Evolutionary conservation across 1,140 invertebrate genomes (phyloP).

Genomic region (Drosophila micromelanica): DNA sequence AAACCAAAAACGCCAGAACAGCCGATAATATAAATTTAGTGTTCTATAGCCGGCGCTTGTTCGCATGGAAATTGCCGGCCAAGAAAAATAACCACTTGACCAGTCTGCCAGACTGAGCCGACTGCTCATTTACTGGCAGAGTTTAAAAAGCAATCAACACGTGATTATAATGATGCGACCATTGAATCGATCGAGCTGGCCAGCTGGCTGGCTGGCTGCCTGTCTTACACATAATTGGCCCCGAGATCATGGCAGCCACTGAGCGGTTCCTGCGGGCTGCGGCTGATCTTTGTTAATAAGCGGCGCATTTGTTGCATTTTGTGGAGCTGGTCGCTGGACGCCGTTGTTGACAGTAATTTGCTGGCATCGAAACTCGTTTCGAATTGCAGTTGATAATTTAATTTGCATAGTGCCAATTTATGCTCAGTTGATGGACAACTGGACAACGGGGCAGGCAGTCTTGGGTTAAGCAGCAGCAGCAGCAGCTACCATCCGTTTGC

Average conservation of each 20-base stretch:
- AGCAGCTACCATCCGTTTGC: slow-evolving; percentile 12
- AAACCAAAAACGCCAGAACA: background rate
- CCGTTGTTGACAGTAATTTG: slow-evolving; percentile 79
- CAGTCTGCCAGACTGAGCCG: slow-evolving; percentile 8
- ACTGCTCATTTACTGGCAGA: slow-evolving; percentile 53
- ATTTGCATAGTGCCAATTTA: slow-evolving; percentile 83
- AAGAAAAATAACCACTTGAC: slow-evolving; percentile 20
- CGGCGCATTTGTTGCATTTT: slow-evolving; percentile 76
- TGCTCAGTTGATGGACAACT: slow-evolving; percentile 74
- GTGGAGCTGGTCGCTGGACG: slow-evolving; percentile 50
- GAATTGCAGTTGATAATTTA: slow-evolving; percentile 75
- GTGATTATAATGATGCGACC: slow-evolving; percentile 80
- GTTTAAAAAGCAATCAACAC: slow-evolving; percentile 83
- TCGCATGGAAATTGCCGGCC: slow-evolving; percentile 37
- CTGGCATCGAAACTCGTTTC: slow-evolving; percentile 67
- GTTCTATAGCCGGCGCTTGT: slow-evolving; percentile 41
- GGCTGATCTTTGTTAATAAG: slow-evolving; percentile 48
- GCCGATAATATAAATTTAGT: slow-evolving; percentile 42
- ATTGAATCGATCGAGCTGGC: slow-evolving; percentile 34
- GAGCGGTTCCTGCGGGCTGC: slow-evolving; percentile 9
- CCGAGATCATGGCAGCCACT: background rate
- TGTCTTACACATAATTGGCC: slow-evolving; percentile 78
- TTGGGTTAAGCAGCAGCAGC: slow-evolving; percentile 23
- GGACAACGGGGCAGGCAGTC: slow-evolving; percentile 22
- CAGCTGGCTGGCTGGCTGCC: slow-evolving; percentile 53